These are phyloP conservation scores for Spilogale gracilis DNA, from an alignment of 2,113 vertebrate species.

Conservation along the genomic window DNA sequence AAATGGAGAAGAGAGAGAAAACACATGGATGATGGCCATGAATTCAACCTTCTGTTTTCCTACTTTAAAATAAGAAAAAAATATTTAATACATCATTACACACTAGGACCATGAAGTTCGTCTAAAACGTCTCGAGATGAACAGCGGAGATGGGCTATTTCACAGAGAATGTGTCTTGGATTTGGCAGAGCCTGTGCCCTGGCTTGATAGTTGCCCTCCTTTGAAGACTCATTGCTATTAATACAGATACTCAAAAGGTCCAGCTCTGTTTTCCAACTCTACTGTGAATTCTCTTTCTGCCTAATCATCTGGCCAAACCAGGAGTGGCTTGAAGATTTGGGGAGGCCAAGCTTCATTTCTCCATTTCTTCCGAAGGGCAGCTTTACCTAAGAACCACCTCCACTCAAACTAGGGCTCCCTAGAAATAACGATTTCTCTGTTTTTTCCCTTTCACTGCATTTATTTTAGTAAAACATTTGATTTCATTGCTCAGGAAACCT, in stretches of 20 bases:
- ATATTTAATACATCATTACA: not conserved
- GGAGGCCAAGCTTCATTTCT: not conserved
- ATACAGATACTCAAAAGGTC: not conserved
- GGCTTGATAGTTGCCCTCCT: not conserved
- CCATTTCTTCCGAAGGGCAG: not conserved
- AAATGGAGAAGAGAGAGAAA: not conserved
- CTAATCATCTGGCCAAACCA: not conserved
- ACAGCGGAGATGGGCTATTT: not conserved
- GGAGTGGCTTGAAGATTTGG: not conserved
- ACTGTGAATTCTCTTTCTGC: not conserved
- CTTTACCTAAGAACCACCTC: not conserved
- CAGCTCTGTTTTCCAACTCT: not conserved
- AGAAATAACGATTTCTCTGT: not conserved
- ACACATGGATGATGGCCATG: not conserved
- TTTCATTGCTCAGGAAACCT: slow-evolving; percentile 33
- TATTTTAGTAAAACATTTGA: slow-evolving; percentile 15
- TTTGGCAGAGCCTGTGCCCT: not conserved
- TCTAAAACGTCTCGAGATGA: not conserved
- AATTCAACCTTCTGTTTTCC: not conserved
- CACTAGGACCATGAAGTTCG: not conserved
- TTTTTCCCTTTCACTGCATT: not conserved
- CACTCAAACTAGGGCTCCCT: not conserved
- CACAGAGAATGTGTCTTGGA: not conserved
- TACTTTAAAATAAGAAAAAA: slow-evolving; percentile 28
- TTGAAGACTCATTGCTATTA: not conserved